Evolutionary conservation across 1,140 invertebrate species (phyloP), one percentile per base, ranked within the genome.

Genomic region (Pogonognathellus flavescens): DNA sequence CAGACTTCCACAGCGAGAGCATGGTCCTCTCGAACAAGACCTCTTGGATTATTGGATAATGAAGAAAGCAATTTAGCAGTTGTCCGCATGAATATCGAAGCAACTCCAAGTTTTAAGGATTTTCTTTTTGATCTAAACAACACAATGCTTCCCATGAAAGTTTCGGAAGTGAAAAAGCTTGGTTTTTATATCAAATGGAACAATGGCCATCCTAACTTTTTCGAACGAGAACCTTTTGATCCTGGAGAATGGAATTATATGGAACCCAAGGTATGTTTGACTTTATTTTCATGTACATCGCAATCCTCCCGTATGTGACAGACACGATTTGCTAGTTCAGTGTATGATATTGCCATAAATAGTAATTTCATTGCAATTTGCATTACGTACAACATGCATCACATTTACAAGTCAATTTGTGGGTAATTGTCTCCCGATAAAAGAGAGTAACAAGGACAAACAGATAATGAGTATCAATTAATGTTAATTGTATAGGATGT

Each of bases 151-250:
- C 70, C 70, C 10, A 14, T 76, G 7, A 76, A 76, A 31, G 49
- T 76, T 0, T 18, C 70, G 5, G 70, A 49, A 16, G 41, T 76
- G 2, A 41, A n/a, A 8, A 76, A 50, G n/a, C n/a, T 76, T 10
- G 70, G 70, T 10, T 76, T n/a, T 7, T 76, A 76, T 31, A 76
- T 76, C 18, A 76, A 76, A n/a, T 76, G 70, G 70, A 14, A 41
- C 70, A 76, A 76, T 49, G 70, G 70, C 1, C 7, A n/a, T 14
- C 25, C 70, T 5, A 76, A 41, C 7, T 76, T 76, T n/a, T 76
- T 16, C 9, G 25, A 49, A 9, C 31, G 49, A 31, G 70, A 76
- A 5, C 70, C 70, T n/a, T 76, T 76, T 18, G 41, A 76, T 3
- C 70, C 70, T 8, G 7, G n/a, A 2, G 16, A 6, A 2, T 76